Percentiles rank a stretch among this genome's conserved stretches.
phyloP scores from a whole-genome alignment of 1,140 invertebrate species.

The Microvelia longipes region DNA sequence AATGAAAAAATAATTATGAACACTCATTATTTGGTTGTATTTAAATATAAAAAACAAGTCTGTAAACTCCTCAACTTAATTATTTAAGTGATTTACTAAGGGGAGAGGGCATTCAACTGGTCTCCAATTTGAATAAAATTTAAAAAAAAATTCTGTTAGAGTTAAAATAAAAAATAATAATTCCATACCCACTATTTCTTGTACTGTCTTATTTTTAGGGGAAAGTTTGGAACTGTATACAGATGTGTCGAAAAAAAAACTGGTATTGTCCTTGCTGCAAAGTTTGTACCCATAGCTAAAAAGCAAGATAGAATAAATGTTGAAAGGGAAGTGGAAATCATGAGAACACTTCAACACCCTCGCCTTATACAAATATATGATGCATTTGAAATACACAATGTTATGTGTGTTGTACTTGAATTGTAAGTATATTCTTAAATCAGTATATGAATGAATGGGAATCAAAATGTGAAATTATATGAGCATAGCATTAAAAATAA shows the following conservation, averaged over 20 bases:
- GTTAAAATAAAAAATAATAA: too few species aligned
- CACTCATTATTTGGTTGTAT: too few species aligned
- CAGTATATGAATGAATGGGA: neutral
- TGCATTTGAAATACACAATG: conserved; percentile 79
- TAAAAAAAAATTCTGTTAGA: too few species aligned
- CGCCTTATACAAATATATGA: conserved; percentile 90
- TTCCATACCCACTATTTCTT: too few species aligned
- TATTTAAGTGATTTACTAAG: too few species aligned
- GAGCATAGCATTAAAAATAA: too few species aligned
- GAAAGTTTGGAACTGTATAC: conserved; percentile 96
- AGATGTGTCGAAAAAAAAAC: conserved; percentile 71
- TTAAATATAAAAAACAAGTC: too few species aligned
- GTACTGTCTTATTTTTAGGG: conserved; percentile 53
- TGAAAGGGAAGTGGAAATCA: conserved; percentile 89
- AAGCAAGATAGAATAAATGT: conserved; percentile 80
- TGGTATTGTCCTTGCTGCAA: conserved; percentile 71
- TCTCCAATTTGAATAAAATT: too few species aligned
- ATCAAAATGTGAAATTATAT: neutral
- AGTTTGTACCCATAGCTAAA: conserved; percentile 72
- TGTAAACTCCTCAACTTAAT: too few species aligned
- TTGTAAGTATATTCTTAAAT: conserved; percentile 57
- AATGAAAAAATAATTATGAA: too few species aligned
- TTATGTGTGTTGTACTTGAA: conserved; percentile 89
- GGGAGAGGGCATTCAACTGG: too few species aligned
- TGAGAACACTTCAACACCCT: conserved; percentile 84